Conservation (phyloP, 2,113 vertebrate genomes). For the Corythornis cristatus region DNA sequence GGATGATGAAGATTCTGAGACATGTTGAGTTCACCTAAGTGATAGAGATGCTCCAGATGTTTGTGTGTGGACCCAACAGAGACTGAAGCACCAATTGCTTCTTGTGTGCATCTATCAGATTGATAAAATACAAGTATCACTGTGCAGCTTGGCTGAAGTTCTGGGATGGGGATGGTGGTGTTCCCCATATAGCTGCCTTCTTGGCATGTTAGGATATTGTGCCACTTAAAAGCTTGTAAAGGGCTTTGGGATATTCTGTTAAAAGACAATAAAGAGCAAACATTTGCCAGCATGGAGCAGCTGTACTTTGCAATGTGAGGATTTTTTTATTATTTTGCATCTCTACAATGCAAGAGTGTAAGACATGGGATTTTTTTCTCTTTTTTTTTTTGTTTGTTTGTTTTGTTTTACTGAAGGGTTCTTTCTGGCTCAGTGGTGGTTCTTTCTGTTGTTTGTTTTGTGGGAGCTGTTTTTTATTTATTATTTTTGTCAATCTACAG, state of each 20-base stretch:
- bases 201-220: background rate
- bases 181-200: background rate
- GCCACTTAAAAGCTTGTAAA: background rate
- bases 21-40: fast-evolving
- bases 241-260: background rate
- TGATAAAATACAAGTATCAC: background rate
- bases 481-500: background rate
- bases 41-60: background rate
- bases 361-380: background rate
- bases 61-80: background rate
- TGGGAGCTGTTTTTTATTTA: background rate
- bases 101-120: background rate
- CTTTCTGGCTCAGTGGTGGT: background rate
- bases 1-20: background rate
- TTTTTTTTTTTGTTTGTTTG: background rate
- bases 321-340: background rate
- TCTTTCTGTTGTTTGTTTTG: background rate
- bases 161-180: background rate
- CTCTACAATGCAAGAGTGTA: background rate
- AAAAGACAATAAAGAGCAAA: background rate
- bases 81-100: background rate
- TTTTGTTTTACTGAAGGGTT: background rate
- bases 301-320: fast-evolving
- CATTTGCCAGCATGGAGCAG: background rate
- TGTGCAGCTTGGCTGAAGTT: background rate